Evolutionary conservation across 2,797 vertebrate genomes (phyloP).

Genomic region (Dicrostonyx torquatus): DNA sequence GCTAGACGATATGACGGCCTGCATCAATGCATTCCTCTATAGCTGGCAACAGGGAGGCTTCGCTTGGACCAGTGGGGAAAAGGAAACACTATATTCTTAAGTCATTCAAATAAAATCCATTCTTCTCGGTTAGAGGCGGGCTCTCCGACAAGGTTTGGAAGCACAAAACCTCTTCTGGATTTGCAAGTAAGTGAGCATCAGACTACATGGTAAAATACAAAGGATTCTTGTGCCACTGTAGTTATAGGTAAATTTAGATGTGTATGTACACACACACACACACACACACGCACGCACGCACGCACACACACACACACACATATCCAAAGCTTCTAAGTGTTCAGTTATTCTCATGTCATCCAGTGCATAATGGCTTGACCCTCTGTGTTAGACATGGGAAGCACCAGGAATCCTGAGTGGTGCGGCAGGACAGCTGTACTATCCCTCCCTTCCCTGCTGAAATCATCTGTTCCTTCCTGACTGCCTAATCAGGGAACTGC

Average conservation of each 20-base stretch:
- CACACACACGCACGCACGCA: too few species aligned
- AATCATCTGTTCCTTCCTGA: conserved; percentile 52
- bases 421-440: not conserved
- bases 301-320: too few species aligned
- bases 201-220: not conserved
- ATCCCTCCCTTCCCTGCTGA: not conserved
- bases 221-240: not conserved
- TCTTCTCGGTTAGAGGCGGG: not conserved
- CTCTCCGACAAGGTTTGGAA: conserved; percentile 1
- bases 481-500: conserved; percentile 44
- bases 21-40: not conserved
- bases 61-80: not conserved
- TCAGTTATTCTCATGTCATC: not conserved
- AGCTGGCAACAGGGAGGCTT: not conserved
- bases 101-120: not conserved
- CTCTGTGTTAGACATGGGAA: not conserved
- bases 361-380: not conserved
- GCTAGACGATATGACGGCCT: not conserved
- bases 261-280: too few species aligned
- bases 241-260: not conserved
- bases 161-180: not conserved
- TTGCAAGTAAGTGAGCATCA: conserved; percentile 17
- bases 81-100: not conserved
- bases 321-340: not conserved
- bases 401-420: not conserved